A percentile compares a stretch with the other conserved stretches of the same genome.
Evolutionary conservation across 2,797 vertebrate genomes (phyloP).

Genomic region (Acridotheres tristis): DNA sequence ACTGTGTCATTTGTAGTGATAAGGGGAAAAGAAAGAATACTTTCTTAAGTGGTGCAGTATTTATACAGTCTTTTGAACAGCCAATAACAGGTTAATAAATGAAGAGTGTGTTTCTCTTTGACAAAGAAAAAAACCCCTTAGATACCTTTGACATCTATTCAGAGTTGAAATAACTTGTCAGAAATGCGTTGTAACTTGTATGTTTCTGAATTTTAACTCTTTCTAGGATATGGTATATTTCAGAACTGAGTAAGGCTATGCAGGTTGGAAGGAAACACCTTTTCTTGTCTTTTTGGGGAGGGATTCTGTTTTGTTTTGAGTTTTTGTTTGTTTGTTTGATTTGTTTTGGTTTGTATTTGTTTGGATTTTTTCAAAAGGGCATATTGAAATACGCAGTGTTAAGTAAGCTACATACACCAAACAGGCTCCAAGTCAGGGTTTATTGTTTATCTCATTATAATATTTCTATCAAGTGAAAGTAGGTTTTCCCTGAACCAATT

Average conservation of each 20-base stretch:
- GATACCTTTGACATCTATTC: not conserved
- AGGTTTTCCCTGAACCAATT: not conserved
- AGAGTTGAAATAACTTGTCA: not conserved
- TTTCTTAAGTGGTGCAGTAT: not conserved
- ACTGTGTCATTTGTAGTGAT: not conserved
- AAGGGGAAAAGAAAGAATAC: too few relatives aligned
- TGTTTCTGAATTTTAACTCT: not conserved
- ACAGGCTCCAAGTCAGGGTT: not conserved
- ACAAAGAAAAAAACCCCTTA: not conserved
- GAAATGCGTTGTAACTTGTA: not conserved
- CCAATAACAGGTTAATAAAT: not conserved
- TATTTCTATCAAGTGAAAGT: not conserved
- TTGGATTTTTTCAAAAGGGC: not conserved
- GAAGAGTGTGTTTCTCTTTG: not conserved
- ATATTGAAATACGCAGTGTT: not conserved
- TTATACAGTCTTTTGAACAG: not conserved
- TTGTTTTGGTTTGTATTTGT: not conserved
- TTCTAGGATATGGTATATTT: not conserved
- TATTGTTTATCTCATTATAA: not conserved
- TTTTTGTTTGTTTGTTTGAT: not conserved
- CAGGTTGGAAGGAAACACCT: not conserved
- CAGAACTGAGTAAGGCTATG: not conserved
- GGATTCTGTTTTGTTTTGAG: rapidly evolving
- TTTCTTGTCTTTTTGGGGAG: not conserved
- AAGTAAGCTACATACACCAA: not conserved